A percentile compares a stretch with the other conserved stretches of the same genome.
Evolutionary conservation across 2,113 vertebrate genomes (phyloP).

Genomic region (Erpornis zantholeuca): DNA sequence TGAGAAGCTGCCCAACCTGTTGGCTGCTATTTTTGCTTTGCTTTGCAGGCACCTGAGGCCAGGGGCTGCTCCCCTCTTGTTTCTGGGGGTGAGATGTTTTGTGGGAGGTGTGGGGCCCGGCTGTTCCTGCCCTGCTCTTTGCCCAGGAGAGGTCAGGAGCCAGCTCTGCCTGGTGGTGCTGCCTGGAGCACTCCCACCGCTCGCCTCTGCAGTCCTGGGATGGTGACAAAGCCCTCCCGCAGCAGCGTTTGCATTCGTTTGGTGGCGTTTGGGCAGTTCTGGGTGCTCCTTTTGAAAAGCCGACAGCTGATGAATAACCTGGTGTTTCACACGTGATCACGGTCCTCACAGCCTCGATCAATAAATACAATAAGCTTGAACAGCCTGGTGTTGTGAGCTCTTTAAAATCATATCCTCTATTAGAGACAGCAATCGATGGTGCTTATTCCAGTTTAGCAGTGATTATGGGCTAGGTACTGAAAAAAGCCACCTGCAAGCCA

Average conservation of each 20-base stretch:
- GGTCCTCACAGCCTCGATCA: not conserved
- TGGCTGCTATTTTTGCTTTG: not conserved
- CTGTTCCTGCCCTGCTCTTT: not conserved
- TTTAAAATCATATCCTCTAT: not conserved
- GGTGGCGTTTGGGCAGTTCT: not conserved
- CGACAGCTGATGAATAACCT: not conserved
- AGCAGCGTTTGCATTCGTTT: fast-evolving
- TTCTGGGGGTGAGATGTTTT: fast-evolving
- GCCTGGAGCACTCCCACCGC: fast-evolving
- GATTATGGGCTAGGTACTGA: not conserved
- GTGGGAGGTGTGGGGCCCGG: fast-evolving
- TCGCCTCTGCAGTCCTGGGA: not conserved
- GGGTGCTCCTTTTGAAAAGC: not conserved
- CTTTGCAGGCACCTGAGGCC: not conserved
- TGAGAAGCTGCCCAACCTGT: not conserved
- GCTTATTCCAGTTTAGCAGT: conserved; percentile 7
- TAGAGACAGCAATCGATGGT: conserved; percentile 1
- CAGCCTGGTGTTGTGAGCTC: not conserved
- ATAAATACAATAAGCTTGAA: not conserved
- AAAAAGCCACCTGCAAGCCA: not conserved
- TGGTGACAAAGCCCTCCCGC: not conserved
- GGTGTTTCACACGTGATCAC: not conserved
- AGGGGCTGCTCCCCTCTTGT: not conserved
- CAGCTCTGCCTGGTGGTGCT: not conserved
- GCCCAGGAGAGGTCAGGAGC: not conserved